A percentile compares a stretch with the other conserved stretches of the same genome.
These are phyloP conservation scores for Brachionus rotundiformis DNA, from an alignment of 1,140 invertebrate genomes.

Conservation along the genomic window DNA sequence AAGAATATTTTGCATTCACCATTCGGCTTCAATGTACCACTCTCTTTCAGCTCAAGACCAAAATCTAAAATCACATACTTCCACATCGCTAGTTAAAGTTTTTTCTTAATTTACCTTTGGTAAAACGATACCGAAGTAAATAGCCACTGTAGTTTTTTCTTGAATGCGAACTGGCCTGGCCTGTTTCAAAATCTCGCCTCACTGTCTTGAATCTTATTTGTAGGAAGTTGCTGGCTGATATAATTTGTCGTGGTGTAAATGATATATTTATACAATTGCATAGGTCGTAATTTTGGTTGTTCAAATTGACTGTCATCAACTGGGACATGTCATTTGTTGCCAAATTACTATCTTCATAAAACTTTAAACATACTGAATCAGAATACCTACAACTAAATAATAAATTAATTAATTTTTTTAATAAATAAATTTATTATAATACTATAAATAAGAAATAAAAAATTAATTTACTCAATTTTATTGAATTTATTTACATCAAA, in stretches of 20 bases:
- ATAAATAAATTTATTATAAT: too few relatives aligned
- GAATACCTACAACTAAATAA: conserved; percentile 38
- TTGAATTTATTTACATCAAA: conserved; percentile 50
- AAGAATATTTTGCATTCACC: conserved; percentile 48
- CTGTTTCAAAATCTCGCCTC: neutral
- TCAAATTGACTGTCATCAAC: neutral
- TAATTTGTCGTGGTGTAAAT: conserved; percentile 46
- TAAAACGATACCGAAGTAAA: conserved; percentile 37
- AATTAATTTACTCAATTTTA: conserved; percentile 49
- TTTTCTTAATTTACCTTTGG: too few relatives aligned
- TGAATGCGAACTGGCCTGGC: neutral
- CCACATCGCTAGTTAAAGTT: too few relatives aligned
- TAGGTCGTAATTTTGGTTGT: conserved; percentile 30
- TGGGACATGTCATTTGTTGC: neutral
- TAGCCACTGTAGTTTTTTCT: conserved; percentile 43
- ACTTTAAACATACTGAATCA: conserved; percentile 45
- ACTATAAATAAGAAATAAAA: neutral
- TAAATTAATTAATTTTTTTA: neutral
- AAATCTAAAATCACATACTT: conserved; percentile 46
- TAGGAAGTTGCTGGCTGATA: conserved; percentile 46
- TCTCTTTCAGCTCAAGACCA: conserved; percentile 7
- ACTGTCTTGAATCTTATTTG: conserved; percentile 38
- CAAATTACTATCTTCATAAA: conserved; percentile 5
- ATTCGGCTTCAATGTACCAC: neutral
- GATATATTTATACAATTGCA: conserved; percentile 52